A percentile compares a stretch with the other conserved stretches of the same genome.
These are phyloP conservation scores for Panulirus ornatus DNA, from an alignment of 1,140 invertebrate species.

Conservation along the genomic window DNA sequence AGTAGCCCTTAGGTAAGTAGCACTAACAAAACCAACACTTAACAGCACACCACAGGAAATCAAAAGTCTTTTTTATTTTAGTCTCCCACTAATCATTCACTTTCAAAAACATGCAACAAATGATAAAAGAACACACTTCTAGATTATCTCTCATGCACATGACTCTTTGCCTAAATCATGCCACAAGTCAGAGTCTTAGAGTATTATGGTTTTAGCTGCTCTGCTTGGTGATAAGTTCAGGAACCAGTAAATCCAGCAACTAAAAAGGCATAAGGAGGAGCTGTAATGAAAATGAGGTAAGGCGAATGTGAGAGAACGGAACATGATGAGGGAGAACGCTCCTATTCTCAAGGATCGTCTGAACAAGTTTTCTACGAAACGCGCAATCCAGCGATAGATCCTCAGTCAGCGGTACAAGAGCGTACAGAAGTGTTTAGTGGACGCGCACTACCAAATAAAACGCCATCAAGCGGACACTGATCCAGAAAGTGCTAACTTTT, in stretches of 20 bases:
- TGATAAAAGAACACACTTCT: background rate
- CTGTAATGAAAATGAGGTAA: background rate
- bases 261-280: background rate
- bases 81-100: too few relatives aligned
- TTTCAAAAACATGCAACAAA: background rate
- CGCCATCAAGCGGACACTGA: too few relatives aligned
- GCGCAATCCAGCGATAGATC: background rate
- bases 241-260: background rate
- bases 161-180: background rate
- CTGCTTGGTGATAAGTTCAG: too few relatives aligned
- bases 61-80: too few relatives aligned
- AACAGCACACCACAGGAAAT: too few relatives aligned
- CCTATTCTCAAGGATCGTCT: background rate
- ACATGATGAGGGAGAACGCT: background rate
- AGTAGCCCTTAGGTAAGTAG: too few relatives aligned
- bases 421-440: background rate
- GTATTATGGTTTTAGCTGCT: background rate
- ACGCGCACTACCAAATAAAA: background rate
- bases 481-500: too few relatives aligned
- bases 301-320: background rate
- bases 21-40: too few relatives aligned
- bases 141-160: background rate
- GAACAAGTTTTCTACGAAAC: background rate
- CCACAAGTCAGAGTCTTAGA: background rate
- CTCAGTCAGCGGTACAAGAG: background rate